Percentiles rank a stretch among this genome's conserved stretches.
phyloP scores from a whole-genome alignment of 2,888 invertebrate species.

The Kryphioiulus occultus region DNA sequence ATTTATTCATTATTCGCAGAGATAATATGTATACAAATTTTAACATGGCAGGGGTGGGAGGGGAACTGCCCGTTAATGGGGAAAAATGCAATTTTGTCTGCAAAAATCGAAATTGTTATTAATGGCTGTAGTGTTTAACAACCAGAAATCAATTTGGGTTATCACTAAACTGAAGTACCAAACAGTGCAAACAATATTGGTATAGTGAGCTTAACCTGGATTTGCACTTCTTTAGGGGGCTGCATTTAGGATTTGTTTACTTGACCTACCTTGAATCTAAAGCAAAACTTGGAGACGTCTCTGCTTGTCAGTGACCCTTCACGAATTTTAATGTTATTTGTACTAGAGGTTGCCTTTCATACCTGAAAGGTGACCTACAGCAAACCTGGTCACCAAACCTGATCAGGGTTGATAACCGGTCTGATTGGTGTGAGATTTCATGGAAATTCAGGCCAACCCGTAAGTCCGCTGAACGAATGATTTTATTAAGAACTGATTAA shows the following conservation, averaged over 20 bases:
- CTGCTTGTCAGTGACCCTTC: background rate
- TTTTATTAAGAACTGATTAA: background rate
- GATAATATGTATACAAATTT: too few species aligned
- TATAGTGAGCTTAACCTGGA: background rate
- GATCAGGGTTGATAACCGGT: background rate
- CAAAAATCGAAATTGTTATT: too few species aligned
- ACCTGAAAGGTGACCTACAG: background rate
- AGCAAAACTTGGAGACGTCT: background rate
- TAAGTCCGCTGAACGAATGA: background rate
- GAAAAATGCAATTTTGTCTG: too few species aligned
- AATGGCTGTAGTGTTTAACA: too few species aligned
- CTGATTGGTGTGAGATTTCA: background rate
- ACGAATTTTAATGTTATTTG: background rate
- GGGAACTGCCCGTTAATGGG: too few species aligned
- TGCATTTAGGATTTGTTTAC: background rate
- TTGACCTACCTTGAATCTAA: background rate
- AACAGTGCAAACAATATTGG: too few species aligned
- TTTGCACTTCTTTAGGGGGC: background rate
- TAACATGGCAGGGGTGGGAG: too few species aligned
- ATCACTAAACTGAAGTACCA: too few species aligned
- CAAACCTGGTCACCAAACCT: conserved; percentile 1
- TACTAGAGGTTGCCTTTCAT: background rate
- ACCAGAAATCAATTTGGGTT: too few species aligned
- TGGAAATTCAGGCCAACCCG: background rate
- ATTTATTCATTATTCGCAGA: too few species aligned